Conservation (phyloP, 2,888 invertebrate species). For the Sarcophaga variegata region DNA sequence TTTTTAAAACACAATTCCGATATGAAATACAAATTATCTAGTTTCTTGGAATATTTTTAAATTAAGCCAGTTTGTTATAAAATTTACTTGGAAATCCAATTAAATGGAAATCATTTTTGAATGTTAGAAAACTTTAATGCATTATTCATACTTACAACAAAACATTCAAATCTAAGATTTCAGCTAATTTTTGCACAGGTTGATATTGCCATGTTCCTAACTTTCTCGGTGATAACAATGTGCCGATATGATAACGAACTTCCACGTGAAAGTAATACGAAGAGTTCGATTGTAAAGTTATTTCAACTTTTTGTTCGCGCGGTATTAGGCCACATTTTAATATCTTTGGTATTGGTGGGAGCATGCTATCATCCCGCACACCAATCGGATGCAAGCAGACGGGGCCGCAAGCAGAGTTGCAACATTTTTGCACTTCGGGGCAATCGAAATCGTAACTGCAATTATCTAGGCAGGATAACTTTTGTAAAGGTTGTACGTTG, state of each 20-base stretch:
- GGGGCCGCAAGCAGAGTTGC: constrained; percentile 86
- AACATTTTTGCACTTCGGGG: constrained; percentile 87
- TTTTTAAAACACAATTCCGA: too few relatives aligned
- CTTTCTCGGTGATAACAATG: constrained; percentile 85
- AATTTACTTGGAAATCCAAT: too few relatives aligned
- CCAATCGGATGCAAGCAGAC: constrained; percentile 86
- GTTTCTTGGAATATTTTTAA: too few relatives aligned
- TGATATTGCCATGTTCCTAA: constrained; percentile 85
- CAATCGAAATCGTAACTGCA: constrained; percentile 85
- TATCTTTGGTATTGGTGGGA: constrained; percentile 86
- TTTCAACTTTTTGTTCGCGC: constrained; percentile 84
- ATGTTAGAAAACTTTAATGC: background rate
- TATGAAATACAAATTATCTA: too few relatives aligned
- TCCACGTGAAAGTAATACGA: constrained; percentile 83
- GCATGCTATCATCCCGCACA: constrained; percentile 81
- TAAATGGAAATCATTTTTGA: background rate
- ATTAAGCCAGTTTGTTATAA: too few relatives aligned
- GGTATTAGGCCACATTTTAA: constrained; percentile 82
- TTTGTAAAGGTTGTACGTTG: constrained; percentile 72
- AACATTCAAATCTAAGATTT: constrained; percentile 73
- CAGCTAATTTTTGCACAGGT: constrained; percentile 77
- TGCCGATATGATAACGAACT: constrained; percentile 87
- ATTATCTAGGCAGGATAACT: constrained; percentile 77
- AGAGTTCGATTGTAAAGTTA: constrained; percentile 81
- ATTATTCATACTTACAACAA: constrained; percentile 59